Percentiles rank a stretch among this genome's conserved stretches.
Evolutionary conservation across 2,113 vertebrate species (phyloP).

Genomic region (Collichthys lucidus): DNA sequence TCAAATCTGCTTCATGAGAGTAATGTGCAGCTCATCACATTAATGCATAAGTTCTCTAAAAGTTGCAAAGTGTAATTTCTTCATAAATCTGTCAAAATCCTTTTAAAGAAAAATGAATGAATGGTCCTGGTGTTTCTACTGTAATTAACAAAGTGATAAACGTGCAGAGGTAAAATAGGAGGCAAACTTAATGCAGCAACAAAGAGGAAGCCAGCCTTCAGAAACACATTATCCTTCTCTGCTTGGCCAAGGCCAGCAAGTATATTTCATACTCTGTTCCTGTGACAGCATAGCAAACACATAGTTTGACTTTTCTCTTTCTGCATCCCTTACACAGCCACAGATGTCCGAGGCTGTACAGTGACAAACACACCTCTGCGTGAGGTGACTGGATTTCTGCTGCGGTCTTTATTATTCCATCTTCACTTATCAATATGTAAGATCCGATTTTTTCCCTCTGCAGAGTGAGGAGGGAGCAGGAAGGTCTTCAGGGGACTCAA

Average conservation of each 20-base stretch:
- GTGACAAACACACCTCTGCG: slow-evolving; percentile 13
- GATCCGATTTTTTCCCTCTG: neutral
- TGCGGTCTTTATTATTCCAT: neutral
- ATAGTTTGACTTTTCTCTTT: neutral
- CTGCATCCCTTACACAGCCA: neutral
- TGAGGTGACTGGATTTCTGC: neutral
- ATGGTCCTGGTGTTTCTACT: neutral
- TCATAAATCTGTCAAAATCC: slow-evolving; percentile 13
- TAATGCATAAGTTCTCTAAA: neutral
- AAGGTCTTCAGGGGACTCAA: slow-evolving; percentile 10
- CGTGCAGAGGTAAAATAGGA: neutral
- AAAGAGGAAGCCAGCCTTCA: neutral
- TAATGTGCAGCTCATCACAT: neutral
- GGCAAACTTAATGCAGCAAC: neutral
- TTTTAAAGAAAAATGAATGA: neutral
- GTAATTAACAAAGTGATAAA: slow-evolving; percentile 5
- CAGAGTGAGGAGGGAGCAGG: neutral
- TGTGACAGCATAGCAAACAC: neutral
- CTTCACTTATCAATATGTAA: neutral
- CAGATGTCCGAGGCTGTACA: neutral
- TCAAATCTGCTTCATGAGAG: neutral
- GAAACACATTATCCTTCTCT: neutral
- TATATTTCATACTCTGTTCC: neutral
- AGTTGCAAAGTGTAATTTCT: neutral
- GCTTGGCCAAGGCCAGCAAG: neutral